phyloP scores from a whole-genome alignment of 2,113 vertebrate species.

The Plotosus lineatus region DNA sequence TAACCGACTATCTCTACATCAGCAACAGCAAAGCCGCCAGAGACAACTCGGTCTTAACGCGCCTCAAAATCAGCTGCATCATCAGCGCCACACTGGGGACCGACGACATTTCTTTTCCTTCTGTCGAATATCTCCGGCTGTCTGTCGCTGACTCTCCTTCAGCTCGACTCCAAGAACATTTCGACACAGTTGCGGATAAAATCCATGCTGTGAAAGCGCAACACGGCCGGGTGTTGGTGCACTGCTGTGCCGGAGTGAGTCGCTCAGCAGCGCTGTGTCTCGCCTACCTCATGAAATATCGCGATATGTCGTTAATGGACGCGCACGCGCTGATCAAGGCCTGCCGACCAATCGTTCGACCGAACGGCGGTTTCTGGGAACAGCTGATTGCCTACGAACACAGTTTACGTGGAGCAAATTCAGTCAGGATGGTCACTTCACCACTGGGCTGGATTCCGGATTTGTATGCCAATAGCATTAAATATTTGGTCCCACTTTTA shows the following conservation, averaged over 20 bases:
- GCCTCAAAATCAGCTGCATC: constrained; percentile 66
- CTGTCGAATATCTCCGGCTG: constrained; percentile 66
- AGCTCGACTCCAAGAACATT: constrained; percentile 61
- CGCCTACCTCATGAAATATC: constrained; percentile 72
- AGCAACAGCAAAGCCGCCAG: constrained; percentile 63
- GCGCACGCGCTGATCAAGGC: constrained; percentile 65
- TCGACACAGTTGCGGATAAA: constrained; percentile 68
- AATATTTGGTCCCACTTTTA: constrained; percentile 65
- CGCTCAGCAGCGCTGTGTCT: constrained; percentile 74
- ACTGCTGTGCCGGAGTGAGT: constrained; percentile 76
- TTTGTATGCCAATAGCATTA: constrained; percentile 66
- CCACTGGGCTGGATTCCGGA: constrained; percentile 71
- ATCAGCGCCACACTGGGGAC: constrained; percentile 62
- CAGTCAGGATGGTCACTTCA: constrained; percentile 69
- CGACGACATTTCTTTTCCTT: constrained; percentile 11
- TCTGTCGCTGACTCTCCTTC: constrained; percentile 64
- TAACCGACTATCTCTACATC: constrained; percentile 71
- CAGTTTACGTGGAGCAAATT: constrained; percentile 59
- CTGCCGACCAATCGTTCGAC: constrained; percentile 66
- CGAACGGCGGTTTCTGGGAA: constrained; percentile 75
- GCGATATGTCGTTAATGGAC: constrained; percentile 57
- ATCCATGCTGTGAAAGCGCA: constrained; percentile 12
- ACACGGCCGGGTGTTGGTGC: constrained; percentile 66
- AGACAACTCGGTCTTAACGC: constrained; percentile 53
- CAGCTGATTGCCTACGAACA: constrained; percentile 73